Percentiles rank a stretch among this genome's conserved stretches.
These are phyloP conservation scores for Aphodius sticticus DNA, from an alignment of 2,888 invertebrate genomes.

Conservation along the genomic window DNA sequence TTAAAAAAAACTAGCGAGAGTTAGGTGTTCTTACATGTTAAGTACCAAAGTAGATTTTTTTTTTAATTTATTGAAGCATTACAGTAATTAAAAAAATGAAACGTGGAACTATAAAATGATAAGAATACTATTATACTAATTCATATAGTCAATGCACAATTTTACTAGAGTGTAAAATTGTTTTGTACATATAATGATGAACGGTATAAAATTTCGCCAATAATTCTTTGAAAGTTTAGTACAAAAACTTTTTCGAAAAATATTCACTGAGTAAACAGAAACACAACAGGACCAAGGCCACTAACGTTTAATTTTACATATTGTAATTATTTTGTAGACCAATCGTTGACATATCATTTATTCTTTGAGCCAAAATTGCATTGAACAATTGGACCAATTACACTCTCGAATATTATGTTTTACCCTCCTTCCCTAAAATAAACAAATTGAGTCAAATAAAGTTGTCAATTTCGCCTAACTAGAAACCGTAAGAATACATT, in stretches of 20 bases:
- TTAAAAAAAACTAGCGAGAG: slow-evolving; percentile 49
- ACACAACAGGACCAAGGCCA: slow-evolving; percentile 31
- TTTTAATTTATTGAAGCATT: slow-evolving; percentile 43
- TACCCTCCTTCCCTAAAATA: slow-evolving; percentile 13
- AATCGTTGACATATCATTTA: slow-evolving; percentile 49
- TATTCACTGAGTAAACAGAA: slow-evolving; percentile 20
- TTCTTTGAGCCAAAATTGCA: slow-evolving; percentile 31
- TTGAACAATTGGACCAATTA: slow-evolving; percentile 29
- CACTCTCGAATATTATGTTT: slow-evolving; percentile 17
- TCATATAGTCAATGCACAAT: slow-evolving; percentile 28
- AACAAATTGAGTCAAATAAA: slow-evolving; percentile 32
- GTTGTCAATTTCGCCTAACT: slow-evolving; percentile 39
- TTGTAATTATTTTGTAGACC: slow-evolving; percentile 13
- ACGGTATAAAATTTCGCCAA: slow-evolving; percentile 57
- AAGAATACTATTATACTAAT: slow-evolving; percentile 23
- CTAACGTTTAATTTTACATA: slow-evolving; percentile 12
- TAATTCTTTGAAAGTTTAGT: slow-evolving; percentile 48
- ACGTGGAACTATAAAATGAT: slow-evolving; percentile 21
- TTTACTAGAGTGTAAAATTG: slow-evolving; percentile 13
- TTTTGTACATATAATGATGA: slow-evolving; percentile 39
- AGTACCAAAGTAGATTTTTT: slow-evolving; percentile 52
- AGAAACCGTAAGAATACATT: slow-evolving; percentile 10
- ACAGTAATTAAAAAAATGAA: slow-evolving; percentile 25
- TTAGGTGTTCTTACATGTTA: slow-evolving; percentile 56
- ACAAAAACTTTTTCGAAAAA: slow-evolving; percentile 32